Conservation (phyloP, 1,140 invertebrate species). For the Hylyphantes graminicola region DNA sequence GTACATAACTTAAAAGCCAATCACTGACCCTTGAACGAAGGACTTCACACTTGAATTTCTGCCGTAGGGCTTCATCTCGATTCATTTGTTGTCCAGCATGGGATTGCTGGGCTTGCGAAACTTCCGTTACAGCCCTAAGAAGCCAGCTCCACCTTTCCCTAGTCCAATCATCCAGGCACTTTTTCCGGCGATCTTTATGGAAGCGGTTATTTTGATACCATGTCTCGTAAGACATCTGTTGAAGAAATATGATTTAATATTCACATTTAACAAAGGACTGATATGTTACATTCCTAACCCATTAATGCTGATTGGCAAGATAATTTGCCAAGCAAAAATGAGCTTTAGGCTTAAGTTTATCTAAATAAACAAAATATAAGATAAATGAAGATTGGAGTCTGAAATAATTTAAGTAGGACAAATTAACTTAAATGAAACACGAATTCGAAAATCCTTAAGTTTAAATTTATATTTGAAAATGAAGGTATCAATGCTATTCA, state of each 20-base stretch:
- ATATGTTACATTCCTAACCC: neutral
- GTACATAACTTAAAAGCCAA: too few relatives aligned
- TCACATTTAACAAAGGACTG: neutral
- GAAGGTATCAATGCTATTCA: too few relatives aligned
- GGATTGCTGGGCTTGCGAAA: conserved; percentile 51
- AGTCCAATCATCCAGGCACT: conserved; percentile 56
- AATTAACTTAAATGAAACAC: too few relatives aligned
- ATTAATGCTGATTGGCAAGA: too few relatives aligned
- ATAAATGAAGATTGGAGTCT: too few relatives aligned
- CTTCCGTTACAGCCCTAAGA: conserved; percentile 50
- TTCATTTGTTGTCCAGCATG: conserved; percentile 48
- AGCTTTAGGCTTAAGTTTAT: too few relatives aligned
- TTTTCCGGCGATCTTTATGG: conserved; percentile 57
- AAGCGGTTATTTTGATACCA: conserved; percentile 57
- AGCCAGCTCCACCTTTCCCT: conserved; percentile 58
- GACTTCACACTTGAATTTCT: conserved; percentile 52
- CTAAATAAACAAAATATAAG: too few relatives aligned
- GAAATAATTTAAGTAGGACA: too few relatives aligned
- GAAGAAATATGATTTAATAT: neutral
- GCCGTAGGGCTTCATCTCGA: conserved; percentile 47
- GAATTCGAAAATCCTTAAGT: too few relatives aligned
- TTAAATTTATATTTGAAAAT: too few relatives aligned
- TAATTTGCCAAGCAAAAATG: too few relatives aligned
- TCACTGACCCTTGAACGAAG: conserved; percentile 44
- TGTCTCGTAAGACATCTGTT: conserved; percentile 56